phyloP scores from a whole-genome alignment of 2,888 invertebrate species.

The Alentia gelatinosa region DNA sequence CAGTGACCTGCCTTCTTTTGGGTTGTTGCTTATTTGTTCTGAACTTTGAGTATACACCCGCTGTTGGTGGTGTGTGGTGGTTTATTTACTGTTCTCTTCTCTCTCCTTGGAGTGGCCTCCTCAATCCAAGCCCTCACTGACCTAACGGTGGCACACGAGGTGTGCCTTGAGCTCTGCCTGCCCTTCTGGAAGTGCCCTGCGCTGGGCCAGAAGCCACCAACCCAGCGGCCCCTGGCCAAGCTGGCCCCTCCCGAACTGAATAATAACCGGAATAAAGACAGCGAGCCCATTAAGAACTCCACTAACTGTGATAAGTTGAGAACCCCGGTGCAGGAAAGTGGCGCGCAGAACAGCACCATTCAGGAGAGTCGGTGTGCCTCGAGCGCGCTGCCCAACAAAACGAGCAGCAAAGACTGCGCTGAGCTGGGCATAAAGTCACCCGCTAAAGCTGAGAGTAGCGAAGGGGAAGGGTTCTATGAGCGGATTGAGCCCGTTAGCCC shows the following conservation, averaged over 20 bases:
- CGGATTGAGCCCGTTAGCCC: not conserved
- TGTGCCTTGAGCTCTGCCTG: constrained; percentile 58
- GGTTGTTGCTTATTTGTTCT: not conserved
- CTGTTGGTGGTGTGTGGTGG: not conserved
- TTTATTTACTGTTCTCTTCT: constrained; percentile 32
- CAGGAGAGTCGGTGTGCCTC: not conserved
- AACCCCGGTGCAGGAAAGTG: not conserved
- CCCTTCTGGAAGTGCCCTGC: constrained; percentile 57
- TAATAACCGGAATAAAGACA: constrained; percentile 45
- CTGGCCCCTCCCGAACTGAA: constrained; percentile 43
- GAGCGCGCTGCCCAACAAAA: not conserved
- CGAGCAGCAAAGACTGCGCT: not conserved
- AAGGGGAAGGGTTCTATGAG: constrained; percentile 7
- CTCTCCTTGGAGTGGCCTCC: constrained; percentile 34
- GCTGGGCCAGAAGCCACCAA: not conserved
- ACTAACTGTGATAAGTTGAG: not conserved
- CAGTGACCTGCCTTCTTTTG: not conserved
- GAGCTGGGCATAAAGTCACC: not conserved
- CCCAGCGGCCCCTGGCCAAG: not conserved
- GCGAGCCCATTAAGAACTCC: not conserved
- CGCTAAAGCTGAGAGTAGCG: not conserved
- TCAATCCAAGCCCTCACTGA: constrained; percentile 38
- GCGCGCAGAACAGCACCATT: not conserved
- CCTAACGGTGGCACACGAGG: constrained; percentile 50
- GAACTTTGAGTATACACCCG: not conserved